Evolutionary conservation across 2,113 vertebrate genomes (phyloP), one percentile per base, ranked within the genome.

Genomic region (Aspiorhynchus laticeps): DNA sequence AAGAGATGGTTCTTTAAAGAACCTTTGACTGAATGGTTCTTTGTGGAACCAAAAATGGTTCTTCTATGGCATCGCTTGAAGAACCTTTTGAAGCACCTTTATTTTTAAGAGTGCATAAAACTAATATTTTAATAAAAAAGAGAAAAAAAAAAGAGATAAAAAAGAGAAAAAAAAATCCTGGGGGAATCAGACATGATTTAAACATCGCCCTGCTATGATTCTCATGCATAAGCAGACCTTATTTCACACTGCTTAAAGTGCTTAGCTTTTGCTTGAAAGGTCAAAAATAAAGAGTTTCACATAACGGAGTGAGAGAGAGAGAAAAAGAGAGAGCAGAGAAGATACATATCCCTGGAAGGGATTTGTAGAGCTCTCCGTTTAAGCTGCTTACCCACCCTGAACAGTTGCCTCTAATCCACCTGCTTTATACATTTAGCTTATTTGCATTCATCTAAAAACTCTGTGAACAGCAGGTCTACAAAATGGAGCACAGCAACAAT

Each of bases 321-420:
- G 3, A 14, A 36, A 33, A 46, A 46, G n/a, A 2, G 38, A 51
- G 21, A 4, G 17, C 43, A 4, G n/a, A 65, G 53, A 78, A 88
- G 74, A 73, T 31, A 67, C 41, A 26, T 46, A 36, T 61, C 26
- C 86, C 61, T 79, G 26, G 24, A 81, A 84, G 43, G 74, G 89
- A 88, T 87, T 88, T 87, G 53, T 83, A 21, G 1, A 80, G 83
- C 85, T 85, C 80, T 87, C 69, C 36, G 41, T 43, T 83, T 85
- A 88, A 87, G 77, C 67, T 51, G 80, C 48, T 85, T 83, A 87
- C 83, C 85, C 71, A 69, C 67, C 36, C 83, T 7, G 38, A 87
- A 73, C 71, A 77, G 75, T 26, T 3, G 12, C 43, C 28, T 36
- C 61, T 86, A 90, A 88, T 87, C 82, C 85, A 86, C 80, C 67